phyloP scores from a whole-genome alignment of 2,113 vertebrate species.

The Halichoeres trimaculatus region DNA sequence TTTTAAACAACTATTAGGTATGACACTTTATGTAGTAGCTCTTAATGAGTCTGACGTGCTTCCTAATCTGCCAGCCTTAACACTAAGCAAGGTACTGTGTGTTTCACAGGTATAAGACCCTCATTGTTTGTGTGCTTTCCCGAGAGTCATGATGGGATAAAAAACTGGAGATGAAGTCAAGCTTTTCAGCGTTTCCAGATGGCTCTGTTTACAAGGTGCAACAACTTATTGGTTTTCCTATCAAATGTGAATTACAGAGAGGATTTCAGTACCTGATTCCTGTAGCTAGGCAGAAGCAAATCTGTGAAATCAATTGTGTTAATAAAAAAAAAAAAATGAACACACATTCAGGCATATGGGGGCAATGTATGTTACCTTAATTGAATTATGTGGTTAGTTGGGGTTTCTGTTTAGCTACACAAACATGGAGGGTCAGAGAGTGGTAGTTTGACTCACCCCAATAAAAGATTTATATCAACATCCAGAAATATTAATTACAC shows the following conservation, averaged over 20 bases:
- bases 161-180: neutral
- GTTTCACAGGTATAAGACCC: conserved; percentile 7
- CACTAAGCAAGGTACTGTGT: neutral
- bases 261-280: conserved; percentile 1
- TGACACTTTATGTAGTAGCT: neutral
- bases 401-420: neutral
- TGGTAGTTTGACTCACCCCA: neutral
- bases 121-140: neutral
- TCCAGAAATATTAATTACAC: neutral
- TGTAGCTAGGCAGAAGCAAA: neutral
- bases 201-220: conserved; percentile 20
- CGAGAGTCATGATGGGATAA: neutral
- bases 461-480: neutral
- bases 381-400: no score
- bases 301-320: neutral
- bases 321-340: neutral
- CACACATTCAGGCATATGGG: neutral
- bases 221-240: conserved; percentile 24
- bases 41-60: neutral
- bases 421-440: neutral
- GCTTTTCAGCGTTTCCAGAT: conserved; percentile 17
- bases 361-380: neutral
- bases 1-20: neutral
- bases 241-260: conserved; percentile 13
- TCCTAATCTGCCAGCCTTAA: neutral